Evolutionary conservation across 2,888 invertebrate species (phyloP), one percentile per base, ranked within the genome.

Genomic region (Empis stercorea): DNA sequence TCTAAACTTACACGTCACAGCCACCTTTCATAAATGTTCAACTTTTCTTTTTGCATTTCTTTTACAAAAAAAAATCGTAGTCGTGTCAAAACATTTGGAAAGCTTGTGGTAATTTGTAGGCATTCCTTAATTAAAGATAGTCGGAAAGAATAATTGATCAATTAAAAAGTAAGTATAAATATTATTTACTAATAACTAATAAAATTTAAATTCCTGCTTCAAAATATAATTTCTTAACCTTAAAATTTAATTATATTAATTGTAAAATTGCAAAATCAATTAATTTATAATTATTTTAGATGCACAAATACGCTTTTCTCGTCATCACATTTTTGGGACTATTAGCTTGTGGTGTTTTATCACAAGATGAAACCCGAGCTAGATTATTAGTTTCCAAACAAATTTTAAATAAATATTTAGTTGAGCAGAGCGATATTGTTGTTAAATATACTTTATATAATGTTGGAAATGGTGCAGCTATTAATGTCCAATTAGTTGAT

Each of bases 361-460:
- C 66, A 39, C 82, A 82, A 53, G 86, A 86, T 58, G 81, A 84
- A 39, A 74, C 80, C 42, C 78, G 80, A 46, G 94, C 95, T 16
- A 79, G 85, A 59, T 73, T 97, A 43, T 72, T 97, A 52, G 83
- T 93, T 20, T 88, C 91, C 10, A 97, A 97, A 72, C 88, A 91
- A 71, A 85, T 97, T 60, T 76, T 95, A 51, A 97, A 97, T 66
- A 91, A 88, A 71, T 96, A 93, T 65, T 74, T 97, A 52, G 96
- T 99, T 2, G 95, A 97, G 74, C 86, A 86, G 62, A 89, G 92
- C 81, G 97, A 99, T 67, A 81, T 97, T 58, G 79, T 96, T 52
- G 83, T 97, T 38, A 91, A 95, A 72, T 97, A 97, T 67, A 88
- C 87, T 13, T 74, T 97, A 48, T 93, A 81, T 73, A 97, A 97